Percentiles rank a stretch among this genome's conserved stretches.
Conservation (phyloP, 2,797 vertebrate species). For the Schizothorax lantsangensis region DNA sequence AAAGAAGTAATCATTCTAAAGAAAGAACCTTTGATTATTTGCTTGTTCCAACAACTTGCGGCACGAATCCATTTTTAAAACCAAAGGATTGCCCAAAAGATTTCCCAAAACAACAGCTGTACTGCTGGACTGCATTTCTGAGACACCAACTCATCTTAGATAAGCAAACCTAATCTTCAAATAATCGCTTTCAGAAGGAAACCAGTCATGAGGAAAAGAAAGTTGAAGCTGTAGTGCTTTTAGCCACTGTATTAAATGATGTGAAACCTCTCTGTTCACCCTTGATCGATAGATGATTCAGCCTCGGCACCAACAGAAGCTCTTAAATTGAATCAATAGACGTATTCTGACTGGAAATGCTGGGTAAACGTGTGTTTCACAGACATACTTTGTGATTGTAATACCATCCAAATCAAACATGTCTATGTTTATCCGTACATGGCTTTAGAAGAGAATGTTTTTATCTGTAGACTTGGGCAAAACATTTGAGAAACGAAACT, state of each 20-base stretch:
- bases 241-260: not conserved
- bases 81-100: not conserved
- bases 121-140: not conserved
- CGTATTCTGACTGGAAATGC: not conserved
- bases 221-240: not conserved
- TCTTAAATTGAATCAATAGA: constrained; percentile 4
- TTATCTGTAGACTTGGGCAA: not conserved
- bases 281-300: not conserved
- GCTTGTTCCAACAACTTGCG: not conserved
- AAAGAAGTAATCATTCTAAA: constrained; percentile 8
- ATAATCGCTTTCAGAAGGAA: not conserved
- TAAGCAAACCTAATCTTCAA: constrained; percentile 6
- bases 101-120: constrained; percentile 17
- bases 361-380: not conserved
- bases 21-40: constrained; percentile 6
- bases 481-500: not conserved
- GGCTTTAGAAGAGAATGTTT: not conserved
- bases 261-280: not conserved
- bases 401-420: not conserved
- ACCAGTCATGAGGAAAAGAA: constrained; percentile 1
- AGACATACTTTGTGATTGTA: not conserved
- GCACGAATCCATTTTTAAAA: not conserved
- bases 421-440: not conserved
- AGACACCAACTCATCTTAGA: not conserved
- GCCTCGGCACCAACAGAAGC: not conserved